These are phyloP conservation scores for Pholis gunnellus DNA, from an alignment of 2,113 vertebrate species.

Conservation along the genomic window DNA sequence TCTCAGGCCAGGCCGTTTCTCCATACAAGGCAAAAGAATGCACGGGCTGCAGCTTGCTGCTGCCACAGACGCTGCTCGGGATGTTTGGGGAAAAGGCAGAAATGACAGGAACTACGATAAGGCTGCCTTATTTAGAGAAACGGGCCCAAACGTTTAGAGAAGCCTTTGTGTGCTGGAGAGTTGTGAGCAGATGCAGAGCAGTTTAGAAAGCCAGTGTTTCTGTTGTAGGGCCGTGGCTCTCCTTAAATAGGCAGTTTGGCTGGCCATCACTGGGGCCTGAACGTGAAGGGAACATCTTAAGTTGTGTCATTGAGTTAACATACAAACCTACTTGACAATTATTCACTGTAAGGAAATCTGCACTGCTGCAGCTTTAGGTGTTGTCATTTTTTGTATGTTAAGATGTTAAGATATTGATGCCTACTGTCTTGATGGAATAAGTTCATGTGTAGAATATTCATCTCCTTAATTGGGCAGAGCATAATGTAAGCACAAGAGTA, in stretches of 20 bases:
- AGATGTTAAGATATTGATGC: not conserved
- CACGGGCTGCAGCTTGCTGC: conserved; percentile 72
- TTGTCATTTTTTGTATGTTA: not conserved
- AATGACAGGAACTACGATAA: conserved; percentile 86
- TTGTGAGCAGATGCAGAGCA: conserved; percentile 66
- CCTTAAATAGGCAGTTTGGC: conserved; percentile 81
- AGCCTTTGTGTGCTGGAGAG: conserved; percentile 49
- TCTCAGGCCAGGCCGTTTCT: conserved; percentile 81
- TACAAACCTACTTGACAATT: not conserved
- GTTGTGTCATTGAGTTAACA: conserved; percentile 27
- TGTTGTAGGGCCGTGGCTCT: conserved; percentile 40
- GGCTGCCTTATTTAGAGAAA: conserved; percentile 88
- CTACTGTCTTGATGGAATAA: not conserved
- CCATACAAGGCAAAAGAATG: conserved; percentile 95
- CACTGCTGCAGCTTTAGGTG: not conserved
- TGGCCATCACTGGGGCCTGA: conserved; percentile 34
- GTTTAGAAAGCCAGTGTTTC: conserved; percentile 45
- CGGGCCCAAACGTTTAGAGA: conserved; percentile 63
- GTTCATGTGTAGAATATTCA: not conserved
- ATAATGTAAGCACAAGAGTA: not conserved
- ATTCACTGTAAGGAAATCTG: not conserved
- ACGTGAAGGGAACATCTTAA: conserved; percentile 41
- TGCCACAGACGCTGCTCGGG: conserved; percentile 73
- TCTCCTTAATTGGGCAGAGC: not conserved
- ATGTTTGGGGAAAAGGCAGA: conserved; percentile 79